These are phyloP conservation scores for Mionectes macconnelli DNA, from an alignment of 2,113 vertebrate species.

Conservation along the genomic window DNA sequence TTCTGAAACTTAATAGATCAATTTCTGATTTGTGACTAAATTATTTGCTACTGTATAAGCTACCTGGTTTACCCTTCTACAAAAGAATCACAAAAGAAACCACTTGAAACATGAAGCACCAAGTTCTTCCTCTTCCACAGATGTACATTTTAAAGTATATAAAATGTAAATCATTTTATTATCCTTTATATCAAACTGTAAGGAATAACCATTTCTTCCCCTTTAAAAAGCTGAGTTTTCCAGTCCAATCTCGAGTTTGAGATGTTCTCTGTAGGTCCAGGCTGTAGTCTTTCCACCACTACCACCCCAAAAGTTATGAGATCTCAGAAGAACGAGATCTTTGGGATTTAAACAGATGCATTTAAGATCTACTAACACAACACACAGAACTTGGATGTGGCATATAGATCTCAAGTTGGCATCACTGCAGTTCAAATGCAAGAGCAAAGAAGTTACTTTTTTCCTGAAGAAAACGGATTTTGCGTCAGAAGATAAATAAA, in stretches of 20 bases:
- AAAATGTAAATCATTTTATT: background rate
- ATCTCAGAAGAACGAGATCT: background rate
- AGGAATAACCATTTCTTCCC: background rate
- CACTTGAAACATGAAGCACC: background rate
- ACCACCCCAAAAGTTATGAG: background rate
- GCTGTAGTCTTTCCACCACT: background rate
- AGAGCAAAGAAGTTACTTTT: background rate
- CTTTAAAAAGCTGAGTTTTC: background rate
- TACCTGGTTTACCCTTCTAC: background rate
- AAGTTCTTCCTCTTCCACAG: background rate
- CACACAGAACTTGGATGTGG: background rate
- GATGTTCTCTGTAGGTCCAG: background rate
- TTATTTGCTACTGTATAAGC: background rate
- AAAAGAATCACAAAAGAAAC: background rate
- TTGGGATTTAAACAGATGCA: background rate
- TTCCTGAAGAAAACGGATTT: background rate
- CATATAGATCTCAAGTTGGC: background rate
- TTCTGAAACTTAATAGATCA: background rate
- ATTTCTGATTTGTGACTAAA: background rate
- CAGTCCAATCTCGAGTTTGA: background rate
- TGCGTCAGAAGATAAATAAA: background rate
- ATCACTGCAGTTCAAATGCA: background rate
- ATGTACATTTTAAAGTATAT: background rate
- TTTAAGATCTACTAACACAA: fast-evolving
- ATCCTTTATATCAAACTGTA: background rate